Evolutionary conservation across 2,797 vertebrate genomes (phyloP), one percentile per base, ranked within the genome.

Genomic region (Muscicapa comitata): DNA sequence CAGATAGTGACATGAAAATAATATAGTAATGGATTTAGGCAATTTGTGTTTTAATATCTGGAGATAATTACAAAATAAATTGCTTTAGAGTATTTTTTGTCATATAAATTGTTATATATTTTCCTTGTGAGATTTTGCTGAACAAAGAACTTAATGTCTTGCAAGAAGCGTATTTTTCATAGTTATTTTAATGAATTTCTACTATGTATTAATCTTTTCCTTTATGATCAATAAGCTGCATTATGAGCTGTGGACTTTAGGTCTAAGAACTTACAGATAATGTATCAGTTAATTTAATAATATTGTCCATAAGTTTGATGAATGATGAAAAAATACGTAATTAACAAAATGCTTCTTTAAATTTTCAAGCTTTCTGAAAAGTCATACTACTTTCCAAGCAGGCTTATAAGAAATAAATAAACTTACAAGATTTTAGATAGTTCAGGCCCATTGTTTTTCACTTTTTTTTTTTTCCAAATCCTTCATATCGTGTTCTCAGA

Each of bases 401-500:
- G n/a, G 24, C 91, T 92, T 28, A 73, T 79, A 50, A 91, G 43
- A 97, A 97, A 96, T 91, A 97, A 97, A 86, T 43, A 93, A 79
- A 91, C 20, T 84, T 92, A 74, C 25, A 93, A 89, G 78, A 91
- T 21, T 57, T 79, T 88, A 93, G 54, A 59, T 68, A 81, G 24
- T 88, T 67, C 54, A 95, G 28, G 12, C 8, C 40, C 71, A 94
- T 90, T 82, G 62, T 96, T 97, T 92, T 74, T 54, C 20, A 62
- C 53, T 15, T 51, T 17, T 66, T 38, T n/a, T 58, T 77, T n/a
- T 63, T 38, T 38, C 85, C 24, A 96, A 94, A 63, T 25, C 50
- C 90, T 95, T 95, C 90, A 77, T 96, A 92, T 97, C 95, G 98
- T 92, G 76, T 95, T 91, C 77, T 93, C 67, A 96, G 90, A 97